Evolutionary conservation across 2,113 vertebrate genomes (phyloP), one percentile per base, ranked within the genome.

Genomic region (Hippocampus abdominalis): DNA sequence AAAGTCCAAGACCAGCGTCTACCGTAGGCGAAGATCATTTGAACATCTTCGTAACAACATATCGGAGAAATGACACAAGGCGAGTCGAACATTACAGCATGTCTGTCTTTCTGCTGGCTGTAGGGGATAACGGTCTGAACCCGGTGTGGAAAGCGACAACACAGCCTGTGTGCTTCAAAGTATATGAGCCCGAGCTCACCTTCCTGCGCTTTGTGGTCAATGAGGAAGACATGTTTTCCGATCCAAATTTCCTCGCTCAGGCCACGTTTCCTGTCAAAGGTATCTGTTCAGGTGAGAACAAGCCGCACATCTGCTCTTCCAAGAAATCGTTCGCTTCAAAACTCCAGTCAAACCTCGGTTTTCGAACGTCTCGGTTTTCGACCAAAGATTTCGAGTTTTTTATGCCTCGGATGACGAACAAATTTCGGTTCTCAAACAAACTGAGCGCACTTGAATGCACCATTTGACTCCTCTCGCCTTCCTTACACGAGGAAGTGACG

Each of bases 151-250:
- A 89, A 36, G 67, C 89, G 4, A 90, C 92, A 1, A 88, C 94
- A 13, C 94, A 96, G 64, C 91, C 93, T 3, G 89, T 94, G 15
- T 87, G 88, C 21, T 96, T 98, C 81, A 91, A 90, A 4, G 94
- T 98, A 75, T 94, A 93, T 5, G 96, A 98, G 67, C 95, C 96
- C 2, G 94, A 93, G 54, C 90, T 97, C 3, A 94, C 95, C 0
- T 97, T 96, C 73, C 90, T 98, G 59, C 95, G 96, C 83, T 99
- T 99, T 5, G 94, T 96, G 71, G 95, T 99, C 56, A 96, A 96
- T 0, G 97, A 99, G 82, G 97, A 99, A 74, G 97, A 99, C 79
- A 98, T 99, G 94, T 99, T 99, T 91, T 99, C 97, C 27, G 97
- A 99, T 76, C 95, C 97, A 48, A 98, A 99, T 89, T 99, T 99